Percentiles rank a stretch among this genome's conserved stretches.
These are phyloP conservation scores for Myotis yumanensis DNA, from an alignment of 2,113 vertebrate genomes.

Conservation along the genomic window DNA sequence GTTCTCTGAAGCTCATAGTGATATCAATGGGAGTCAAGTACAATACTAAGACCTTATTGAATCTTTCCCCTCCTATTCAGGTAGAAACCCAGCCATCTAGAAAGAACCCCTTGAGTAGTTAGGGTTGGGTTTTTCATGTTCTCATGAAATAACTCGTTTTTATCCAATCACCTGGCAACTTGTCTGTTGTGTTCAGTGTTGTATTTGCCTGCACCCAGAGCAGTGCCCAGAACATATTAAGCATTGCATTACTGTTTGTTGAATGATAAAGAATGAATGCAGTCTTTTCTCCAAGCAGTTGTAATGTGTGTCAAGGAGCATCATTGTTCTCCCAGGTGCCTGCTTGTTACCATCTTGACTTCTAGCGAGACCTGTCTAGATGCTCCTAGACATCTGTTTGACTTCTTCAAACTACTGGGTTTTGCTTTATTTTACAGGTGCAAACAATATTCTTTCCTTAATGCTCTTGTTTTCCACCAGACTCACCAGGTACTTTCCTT, in stretches of 20 bases:
- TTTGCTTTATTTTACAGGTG: conserved; percentile 4
- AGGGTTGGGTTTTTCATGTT: background rate
- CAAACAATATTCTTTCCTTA: background rate
- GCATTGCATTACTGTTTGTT: background rate
- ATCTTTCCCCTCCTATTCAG: background rate
- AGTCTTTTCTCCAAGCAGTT: background rate
- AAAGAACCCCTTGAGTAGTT: background rate
- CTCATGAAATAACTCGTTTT: background rate
- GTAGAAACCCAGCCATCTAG: background rate
- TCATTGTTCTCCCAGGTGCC: background rate
- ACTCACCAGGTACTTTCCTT: background rate
- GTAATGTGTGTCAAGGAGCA: background rate
- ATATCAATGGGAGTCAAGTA: background rate
- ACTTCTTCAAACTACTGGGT: background rate
- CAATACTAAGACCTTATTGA: background rate
- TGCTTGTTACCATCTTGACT: background rate
- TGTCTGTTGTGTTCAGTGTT: background rate
- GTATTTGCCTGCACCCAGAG: background rate
- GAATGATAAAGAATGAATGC: background rate
- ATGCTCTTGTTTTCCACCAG: background rate
- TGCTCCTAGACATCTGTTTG: background rate
- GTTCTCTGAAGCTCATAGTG: background rate
- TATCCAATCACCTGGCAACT: background rate
- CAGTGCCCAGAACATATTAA: background rate
- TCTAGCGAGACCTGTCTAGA: background rate